Conservation (phyloP, 2,888 invertebrate species). For the Sarcophaga caerulescens region DNA sequence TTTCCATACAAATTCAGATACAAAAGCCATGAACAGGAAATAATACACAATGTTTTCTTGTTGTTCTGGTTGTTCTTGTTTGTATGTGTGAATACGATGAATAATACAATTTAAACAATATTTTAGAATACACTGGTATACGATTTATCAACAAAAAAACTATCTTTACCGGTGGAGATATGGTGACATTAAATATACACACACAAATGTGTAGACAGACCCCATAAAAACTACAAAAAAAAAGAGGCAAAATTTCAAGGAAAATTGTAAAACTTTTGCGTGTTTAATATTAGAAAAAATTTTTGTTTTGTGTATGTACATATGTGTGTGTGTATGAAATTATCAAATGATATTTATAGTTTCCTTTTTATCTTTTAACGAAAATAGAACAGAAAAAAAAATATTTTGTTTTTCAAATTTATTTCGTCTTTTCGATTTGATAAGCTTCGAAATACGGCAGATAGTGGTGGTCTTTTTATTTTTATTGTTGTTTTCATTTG, state of each 20-base stretch:
- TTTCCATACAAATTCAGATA: neutral
- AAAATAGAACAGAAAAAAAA: neutral
- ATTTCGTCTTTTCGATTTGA: neutral
- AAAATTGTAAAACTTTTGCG: slow-evolving; percentile 31
- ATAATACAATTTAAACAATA: neutral
- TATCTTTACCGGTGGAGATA: slow-evolving; percentile 1
- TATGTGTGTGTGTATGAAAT: too few species aligned
- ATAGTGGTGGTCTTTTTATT: too few species aligned
- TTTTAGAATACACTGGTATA: neutral
- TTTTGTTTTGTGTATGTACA: neutral
- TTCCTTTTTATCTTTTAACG: slow-evolving; percentile 8
- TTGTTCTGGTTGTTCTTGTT: neutral
- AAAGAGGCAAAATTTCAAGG: neutral
- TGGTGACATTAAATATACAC: neutral
- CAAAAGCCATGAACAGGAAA: neutral
- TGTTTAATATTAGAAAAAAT: slow-evolving; percentile 37
- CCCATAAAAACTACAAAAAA: neutral
- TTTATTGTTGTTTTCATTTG: too few species aligned
- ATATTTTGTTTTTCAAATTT: neutral
- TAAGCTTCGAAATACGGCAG: too few species aligned
- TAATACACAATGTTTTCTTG: neutral
- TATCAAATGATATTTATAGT: slow-evolving; percentile 12
- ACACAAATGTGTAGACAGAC: too few species aligned
- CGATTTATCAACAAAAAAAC: neutral
- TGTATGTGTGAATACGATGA: neutral